These are phyloP conservation scores for Protonibea diacanthus DNA, from an alignment of 2,797 vertebrate genomes.

Conservation along the genomic window DNA sequence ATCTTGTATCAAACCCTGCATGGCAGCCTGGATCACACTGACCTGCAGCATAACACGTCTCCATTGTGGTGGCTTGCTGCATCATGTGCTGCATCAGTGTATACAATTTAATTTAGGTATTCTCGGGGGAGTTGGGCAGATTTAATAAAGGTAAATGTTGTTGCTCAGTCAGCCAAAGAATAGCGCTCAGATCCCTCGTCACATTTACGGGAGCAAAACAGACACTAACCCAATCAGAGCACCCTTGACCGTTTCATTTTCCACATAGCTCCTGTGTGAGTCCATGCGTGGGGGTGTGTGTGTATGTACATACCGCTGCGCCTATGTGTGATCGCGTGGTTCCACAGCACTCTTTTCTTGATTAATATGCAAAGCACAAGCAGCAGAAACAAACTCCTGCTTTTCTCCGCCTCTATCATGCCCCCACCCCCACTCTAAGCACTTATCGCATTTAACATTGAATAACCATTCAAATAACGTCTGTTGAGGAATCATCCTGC, in stretches of 20 bases:
- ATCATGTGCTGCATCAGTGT: constrained; percentile 71
- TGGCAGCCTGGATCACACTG: constrained; percentile 34
- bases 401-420: constrained; percentile 40
- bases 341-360: constrained; percentile 8
- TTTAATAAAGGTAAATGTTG: constrained; percentile 85
- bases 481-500: constrained; percentile 76
- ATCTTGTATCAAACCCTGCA: constrained; percentile 33
- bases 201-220: constrained; percentile 70
- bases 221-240: constrained; percentile 80
- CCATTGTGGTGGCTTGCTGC: constrained; percentile 68
- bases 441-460: constrained; percentile 80
- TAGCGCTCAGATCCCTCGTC: constrained; percentile 66
- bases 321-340: constrained; percentile 10
- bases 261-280: constrained; percentile 49
- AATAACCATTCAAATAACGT: constrained; percentile 83
- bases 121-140: constrained; percentile 77
- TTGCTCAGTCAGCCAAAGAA: constrained; percentile 81
- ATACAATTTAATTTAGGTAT: constrained; percentile 79
- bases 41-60: constrained; percentile 30
- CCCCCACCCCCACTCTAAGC: constrained; percentile 26
- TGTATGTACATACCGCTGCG: constrained; percentile 12
- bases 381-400: constrained; percentile 66
- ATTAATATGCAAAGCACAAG: constrained; percentile 76
- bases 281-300: constrained; percentile 12
- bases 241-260: constrained; percentile 63